Percentiles rank a stretch among this genome's conserved stretches.
These are phyloP conservation scores for Onychorhynchus coronatus DNA, from an alignment of 2,113 vertebrate genomes.

Conservation along the genomic window DNA sequence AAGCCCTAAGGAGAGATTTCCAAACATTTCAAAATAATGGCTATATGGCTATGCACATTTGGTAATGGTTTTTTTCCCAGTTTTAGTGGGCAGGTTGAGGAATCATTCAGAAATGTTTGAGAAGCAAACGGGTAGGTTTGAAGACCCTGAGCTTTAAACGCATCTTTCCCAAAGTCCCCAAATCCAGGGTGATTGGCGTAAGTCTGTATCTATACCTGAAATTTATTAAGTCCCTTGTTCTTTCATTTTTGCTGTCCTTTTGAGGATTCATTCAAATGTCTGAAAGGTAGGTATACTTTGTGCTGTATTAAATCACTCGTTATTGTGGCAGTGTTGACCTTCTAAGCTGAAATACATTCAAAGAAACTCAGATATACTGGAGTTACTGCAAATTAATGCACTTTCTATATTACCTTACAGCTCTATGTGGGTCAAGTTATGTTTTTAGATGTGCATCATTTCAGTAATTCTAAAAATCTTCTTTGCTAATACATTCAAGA, in stretches of 20 bases:
- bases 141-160: neutral
- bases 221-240: conserved; percentile 60
- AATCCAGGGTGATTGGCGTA: neutral
- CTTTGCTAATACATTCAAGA: neutral
- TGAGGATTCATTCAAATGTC: conserved; percentile 68
- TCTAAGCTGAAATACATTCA: neutral
- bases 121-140: neutral
- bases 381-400: neutral
- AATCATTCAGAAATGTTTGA: neutral
- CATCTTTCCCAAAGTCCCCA: conserved; percentile 15
- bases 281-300: conserved; percentile 73
- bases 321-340: neutral
- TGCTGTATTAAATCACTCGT: neutral
- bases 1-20: neutral
- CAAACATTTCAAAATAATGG: neutral
- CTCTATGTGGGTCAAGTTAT: neutral
- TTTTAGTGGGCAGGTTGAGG: neutral
- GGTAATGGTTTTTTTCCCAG: neutral
- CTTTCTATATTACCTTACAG: neutral
- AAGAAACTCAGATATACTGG: neutral
- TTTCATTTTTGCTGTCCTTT: conserved; percentile 74
- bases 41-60: neutral
- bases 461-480: neutral
- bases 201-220: neutral
- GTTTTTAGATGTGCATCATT: neutral